phyloP scores from a whole-genome alignment of 2,113 vertebrate genomes.

The Trematomus loennbergii region DNA sequence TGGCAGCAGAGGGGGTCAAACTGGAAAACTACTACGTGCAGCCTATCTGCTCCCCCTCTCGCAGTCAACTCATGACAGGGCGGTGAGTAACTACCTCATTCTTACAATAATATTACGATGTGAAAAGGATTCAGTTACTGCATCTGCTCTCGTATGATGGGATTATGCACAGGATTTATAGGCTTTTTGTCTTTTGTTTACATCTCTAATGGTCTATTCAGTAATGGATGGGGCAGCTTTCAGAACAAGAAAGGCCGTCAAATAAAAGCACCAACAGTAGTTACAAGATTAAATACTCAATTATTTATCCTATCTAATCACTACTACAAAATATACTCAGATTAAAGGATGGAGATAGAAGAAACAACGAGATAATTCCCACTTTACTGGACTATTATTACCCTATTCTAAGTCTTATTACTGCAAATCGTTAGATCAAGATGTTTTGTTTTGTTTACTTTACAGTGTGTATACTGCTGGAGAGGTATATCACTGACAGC shows the following conservation, averaged over 20 bases:
- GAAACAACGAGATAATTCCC: neutral
- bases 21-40: constrained; percentile 98
- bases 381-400: neutral
- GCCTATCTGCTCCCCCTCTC: constrained; percentile 94
- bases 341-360: neutral
- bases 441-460: neutral
- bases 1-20: constrained; percentile 92
- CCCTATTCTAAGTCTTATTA: neutral
- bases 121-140: neutral
- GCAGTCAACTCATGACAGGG: constrained; percentile 95
- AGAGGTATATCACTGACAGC: neutral
- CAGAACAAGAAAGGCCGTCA: neutral
- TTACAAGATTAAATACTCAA: neutral
- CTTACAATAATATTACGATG: constrained; percentile 2
- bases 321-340: neutral
- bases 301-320: neutral
- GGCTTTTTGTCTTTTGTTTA: neutral
- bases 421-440: neutral
- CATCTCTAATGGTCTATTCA: neutral
- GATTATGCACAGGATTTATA: constrained; percentile 7
- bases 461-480: neutral
- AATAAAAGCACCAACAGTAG: neutral
- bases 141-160: constrained; percentile 16
- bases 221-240: neutral
- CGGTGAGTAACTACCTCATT: constrained; percentile 83